Percentiles rank a stretch among this genome's conserved stretches.
Evolutionary conservation across 1,140 invertebrate genomes (phyloP).

Genomic region (Hydropsyche tenuis): DNA sequence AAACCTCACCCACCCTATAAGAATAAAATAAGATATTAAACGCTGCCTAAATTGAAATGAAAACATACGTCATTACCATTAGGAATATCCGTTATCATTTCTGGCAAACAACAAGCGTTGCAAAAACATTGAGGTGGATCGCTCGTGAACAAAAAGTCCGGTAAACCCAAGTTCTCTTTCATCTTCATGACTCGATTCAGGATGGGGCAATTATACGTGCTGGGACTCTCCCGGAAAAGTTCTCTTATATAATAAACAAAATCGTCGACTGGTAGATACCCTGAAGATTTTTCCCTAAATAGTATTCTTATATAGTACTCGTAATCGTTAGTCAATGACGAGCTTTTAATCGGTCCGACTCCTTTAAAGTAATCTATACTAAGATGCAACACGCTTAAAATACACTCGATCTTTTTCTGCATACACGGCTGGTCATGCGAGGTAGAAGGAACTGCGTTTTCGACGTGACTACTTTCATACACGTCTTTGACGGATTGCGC

Average conservation of each 20-base stretch:
- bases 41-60: not conserved
- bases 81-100: constrained; percentile 26
- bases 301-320: constrained; percentile 21
- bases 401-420: not conserved
- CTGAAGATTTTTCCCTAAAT: constrained; percentile 5
- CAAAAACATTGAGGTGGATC: constrained; percentile 36
- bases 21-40: not conserved
- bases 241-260: constrained; percentile 35
- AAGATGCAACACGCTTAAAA: constrained; percentile 11
- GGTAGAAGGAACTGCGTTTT: not conserved
- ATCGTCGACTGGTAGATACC: constrained; percentile 26
- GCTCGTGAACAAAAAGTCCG: constrained; percentile 13
- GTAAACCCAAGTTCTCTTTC: constrained; percentile 26
- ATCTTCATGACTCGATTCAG: constrained; percentile 4
- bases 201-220: not conserved
- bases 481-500: constrained; percentile 25
- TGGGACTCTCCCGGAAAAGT: constrained; percentile 17
- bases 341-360: not conserved
- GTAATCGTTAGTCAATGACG: not conserved
- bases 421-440: not conserved
- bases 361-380: constrained; percentile 20
- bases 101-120: constrained; percentile 16
- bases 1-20: constrained; percentile 31
- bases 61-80: constrained; percentile 5
- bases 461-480: constrained; percentile 19